Conservation (phyloP, 2,113 vertebrate species). For the Pipra filicauda region DNA sequence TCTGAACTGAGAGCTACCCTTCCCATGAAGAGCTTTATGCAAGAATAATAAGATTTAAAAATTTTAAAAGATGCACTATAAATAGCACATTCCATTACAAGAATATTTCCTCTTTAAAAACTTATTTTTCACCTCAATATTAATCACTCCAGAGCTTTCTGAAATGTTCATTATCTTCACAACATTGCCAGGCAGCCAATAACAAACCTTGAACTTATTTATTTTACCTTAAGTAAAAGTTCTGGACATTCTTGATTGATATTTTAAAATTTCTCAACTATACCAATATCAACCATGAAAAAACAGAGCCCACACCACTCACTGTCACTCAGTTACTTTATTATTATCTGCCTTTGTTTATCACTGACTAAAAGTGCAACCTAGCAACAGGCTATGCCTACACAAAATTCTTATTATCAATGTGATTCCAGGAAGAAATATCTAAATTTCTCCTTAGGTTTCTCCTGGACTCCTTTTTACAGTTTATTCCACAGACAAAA, state of each 20-base stretch:
- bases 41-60: constrained; percentile 50
- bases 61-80: constrained; percentile 45
- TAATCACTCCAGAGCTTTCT: constrained; percentile 1
- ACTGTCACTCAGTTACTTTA: constrained; percentile 17
- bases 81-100: constrained; percentile 33
- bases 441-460: background rate
- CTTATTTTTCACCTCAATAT: background rate
- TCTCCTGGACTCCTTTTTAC: no score
- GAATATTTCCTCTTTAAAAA: constrained; percentile 21
- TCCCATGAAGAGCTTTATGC: constrained; percentile 34
- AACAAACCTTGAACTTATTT: background rate
- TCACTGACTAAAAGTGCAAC: constrained; percentile 20
- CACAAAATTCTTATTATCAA: background rate
- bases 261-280: background rate
- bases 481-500: background rate
- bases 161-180: background rate
- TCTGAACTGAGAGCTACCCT: background rate
- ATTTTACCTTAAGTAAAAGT: background rate
- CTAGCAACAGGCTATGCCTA: constrained; percentile 39
- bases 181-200: background rate
- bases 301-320: background rate
- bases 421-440: background rate
- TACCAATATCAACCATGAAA: background rate
- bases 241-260: background rate
- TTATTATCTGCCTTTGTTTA: constrained; percentile 31